phyloP scores from a whole-genome alignment of 2,888 invertebrate species.

The Asteroscopus sphinx region DNA sequence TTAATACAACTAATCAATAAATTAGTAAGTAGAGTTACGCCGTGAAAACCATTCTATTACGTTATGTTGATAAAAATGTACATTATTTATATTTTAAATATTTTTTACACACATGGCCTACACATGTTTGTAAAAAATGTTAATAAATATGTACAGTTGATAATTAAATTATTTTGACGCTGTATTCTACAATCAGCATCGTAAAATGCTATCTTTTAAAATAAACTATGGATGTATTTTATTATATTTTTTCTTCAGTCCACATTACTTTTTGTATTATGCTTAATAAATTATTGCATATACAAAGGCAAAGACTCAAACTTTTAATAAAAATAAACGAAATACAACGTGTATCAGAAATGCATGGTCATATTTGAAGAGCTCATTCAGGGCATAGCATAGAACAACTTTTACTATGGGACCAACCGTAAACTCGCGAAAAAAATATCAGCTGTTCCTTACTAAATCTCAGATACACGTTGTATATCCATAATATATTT shows the following conservation, averaged over 20 bases:
- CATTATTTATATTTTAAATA: background rate
- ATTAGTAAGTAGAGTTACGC: constrained; percentile 62
- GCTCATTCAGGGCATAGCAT: too few species aligned
- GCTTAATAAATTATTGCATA: too few species aligned
- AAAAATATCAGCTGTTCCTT: too few species aligned
- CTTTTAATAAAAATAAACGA: too few species aligned
- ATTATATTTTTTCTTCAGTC: too few species aligned
- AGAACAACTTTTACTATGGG: too few species aligned
- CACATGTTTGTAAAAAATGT: background rate
- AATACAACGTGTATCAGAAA: too few species aligned
- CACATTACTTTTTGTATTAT: too few species aligned
- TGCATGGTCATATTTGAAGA: too few species aligned
- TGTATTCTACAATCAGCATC: constrained; percentile 7
- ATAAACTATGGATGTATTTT: constrained; percentile 23
- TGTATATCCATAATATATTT: constrained; percentile 16
- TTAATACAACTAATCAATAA: constrained; percentile 45
- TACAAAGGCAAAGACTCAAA: background rate
- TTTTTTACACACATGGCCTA: background rate
- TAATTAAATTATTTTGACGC: background rate
- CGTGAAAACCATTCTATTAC: constrained; percentile 32
- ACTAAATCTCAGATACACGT: background rate
- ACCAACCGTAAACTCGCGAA: too few species aligned
- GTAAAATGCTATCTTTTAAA: background rate
- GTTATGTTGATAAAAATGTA: background rate
- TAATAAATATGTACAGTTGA: background rate